Percentiles rank a stretch among this genome's conserved stretches.
Conservation (phyloP, 2,113 vertebrate species). For the Piaya cayana region DNA sequence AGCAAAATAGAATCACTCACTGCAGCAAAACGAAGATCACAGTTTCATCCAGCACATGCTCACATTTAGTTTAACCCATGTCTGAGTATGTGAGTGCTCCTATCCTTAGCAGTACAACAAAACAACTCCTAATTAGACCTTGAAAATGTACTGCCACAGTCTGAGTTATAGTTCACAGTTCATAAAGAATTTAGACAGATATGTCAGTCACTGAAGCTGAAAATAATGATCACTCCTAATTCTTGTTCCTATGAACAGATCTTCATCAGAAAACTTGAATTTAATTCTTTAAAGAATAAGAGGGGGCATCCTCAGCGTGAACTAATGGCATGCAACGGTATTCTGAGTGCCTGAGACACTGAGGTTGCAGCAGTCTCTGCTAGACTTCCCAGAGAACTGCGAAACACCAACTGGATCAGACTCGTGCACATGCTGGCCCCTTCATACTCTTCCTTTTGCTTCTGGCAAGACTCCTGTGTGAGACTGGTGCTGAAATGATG, state of each 20-base stretch:
- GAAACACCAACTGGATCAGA: not conserved
- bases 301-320: not conserved
- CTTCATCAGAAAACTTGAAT: not conserved
- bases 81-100: conserved; percentile 36
- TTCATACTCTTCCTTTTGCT: not conserved
- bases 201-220: conserved; percentile 33
- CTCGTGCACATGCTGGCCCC: not conserved
- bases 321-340: not conserved
- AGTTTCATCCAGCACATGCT: not conserved
- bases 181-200: conserved; percentile 11
- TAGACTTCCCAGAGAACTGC: not conserved
- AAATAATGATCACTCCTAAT: conserved; percentile 7
- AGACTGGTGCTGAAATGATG: not conserved
- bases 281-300: not conserved
- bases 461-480: not conserved
- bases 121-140: conserved; percentile 43
- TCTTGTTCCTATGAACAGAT: not conserved
- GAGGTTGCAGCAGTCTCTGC: not conserved
- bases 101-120: not conserved
- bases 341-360: not conserved
- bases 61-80: conserved; percentile 32
- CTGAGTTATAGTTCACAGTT: conserved; percentile 16
- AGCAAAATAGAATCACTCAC: not conserved
- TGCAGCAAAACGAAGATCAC: conserved; percentile 10
- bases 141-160: conserved; percentile 4